These are phyloP conservation scores for Eudemis profundana DNA, from an alignment of 2,888 invertebrate species.

Conservation along the genomic window DNA sequence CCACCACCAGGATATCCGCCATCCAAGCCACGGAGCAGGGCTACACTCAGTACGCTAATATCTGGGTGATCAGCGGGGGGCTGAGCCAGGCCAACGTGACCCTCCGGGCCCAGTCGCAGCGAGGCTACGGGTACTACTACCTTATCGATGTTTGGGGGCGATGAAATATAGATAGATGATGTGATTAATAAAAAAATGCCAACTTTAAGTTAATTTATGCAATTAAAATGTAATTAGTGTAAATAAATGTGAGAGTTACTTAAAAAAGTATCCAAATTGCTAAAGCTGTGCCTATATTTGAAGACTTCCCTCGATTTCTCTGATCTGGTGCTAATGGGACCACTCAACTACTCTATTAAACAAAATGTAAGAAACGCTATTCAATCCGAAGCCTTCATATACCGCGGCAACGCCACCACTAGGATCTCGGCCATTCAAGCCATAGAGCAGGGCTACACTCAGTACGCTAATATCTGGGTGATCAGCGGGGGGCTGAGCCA, in stretches of 20 bases:
- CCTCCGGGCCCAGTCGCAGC: conserved; percentile 61
- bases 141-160: conserved; percentile 68
- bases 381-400: conserved; percentile 68
- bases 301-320: no score
- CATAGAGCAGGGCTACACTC: conserved; percentile 63
- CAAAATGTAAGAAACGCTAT: no score
- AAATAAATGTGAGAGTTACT: no score
- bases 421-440: conserved; percentile 64
- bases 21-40: conserved; percentile 67
- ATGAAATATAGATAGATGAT: conserved; percentile 48
- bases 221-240: no score
- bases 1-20: conserved; percentile 59
- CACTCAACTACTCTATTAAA: no score
- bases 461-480: conserved; percentile 62
- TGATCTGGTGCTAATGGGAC: no score
- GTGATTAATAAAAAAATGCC: no score
- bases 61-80: conserved; percentile 58
- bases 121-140: conserved; percentile 71
- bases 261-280: no score
- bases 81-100: conserved; percentile 61
- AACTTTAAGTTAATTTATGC: no score
- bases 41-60: conserved; percentile 61
- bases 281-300: no score
- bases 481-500: conserved; percentile 56
- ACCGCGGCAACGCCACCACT: conserved; percentile 61